These are phyloP conservation scores for Pseudochaenichthys georgianus DNA, from an alignment of 2,797 vertebrate species.

Conservation along the genomic window DNA sequence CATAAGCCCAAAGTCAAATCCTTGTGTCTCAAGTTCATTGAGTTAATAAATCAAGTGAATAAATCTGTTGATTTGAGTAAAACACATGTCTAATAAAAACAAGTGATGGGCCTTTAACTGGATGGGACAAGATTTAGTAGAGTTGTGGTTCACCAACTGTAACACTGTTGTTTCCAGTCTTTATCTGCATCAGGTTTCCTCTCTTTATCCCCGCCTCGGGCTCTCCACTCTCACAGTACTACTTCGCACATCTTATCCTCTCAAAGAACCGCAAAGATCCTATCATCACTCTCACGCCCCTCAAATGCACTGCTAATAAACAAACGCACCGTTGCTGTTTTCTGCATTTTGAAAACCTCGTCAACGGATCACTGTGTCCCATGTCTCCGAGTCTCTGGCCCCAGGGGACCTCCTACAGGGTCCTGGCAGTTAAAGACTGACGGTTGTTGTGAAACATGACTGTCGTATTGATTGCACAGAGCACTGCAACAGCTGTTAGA, in stretches of 20 bases:
- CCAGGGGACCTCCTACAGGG: constrained; percentile 68
- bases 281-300: constrained; percentile 19
- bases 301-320: constrained; percentile 36
- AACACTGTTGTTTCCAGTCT: constrained; percentile 6
- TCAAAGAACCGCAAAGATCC: constrained; percentile 4
- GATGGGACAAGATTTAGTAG: background rate
- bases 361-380: constrained; percentile 49
- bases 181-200: constrained; percentile 4
- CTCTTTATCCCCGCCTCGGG: background rate
- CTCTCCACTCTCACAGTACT: constrained; percentile 11
- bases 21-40: too few species aligned
- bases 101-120: too few species aligned
- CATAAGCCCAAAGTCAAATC: too few species aligned
- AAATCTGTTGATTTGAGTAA: too few species aligned
- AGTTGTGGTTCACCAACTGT: constrained; percentile 20
- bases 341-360: constrained; percentile 41
- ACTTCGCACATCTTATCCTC: constrained; percentile 18
- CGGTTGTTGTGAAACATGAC: constrained; percentile 77
- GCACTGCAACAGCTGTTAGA: constrained; percentile 72
- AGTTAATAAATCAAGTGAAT: too few species aligned
- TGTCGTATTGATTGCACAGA: constrained; percentile 72
- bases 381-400: constrained; percentile 53
- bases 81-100: too few species aligned
- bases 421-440: constrained; percentile 69
- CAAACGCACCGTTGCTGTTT: constrained; percentile 26